phyloP scores from a whole-genome alignment of 2,113 vertebrate species.

The Callithrix jacchus region DNA sequence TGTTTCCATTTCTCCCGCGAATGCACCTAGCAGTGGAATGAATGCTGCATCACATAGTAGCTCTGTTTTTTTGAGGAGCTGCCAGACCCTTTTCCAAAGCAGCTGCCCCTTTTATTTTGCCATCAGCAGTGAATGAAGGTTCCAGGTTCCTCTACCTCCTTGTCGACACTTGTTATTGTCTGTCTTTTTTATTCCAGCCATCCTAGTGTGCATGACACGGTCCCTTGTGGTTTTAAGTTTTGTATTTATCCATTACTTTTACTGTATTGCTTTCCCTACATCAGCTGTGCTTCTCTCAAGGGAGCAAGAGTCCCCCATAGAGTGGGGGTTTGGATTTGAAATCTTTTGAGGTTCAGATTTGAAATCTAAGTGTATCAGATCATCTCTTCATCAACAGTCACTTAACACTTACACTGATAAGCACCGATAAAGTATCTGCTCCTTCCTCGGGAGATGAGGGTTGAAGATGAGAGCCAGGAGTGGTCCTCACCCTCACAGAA shows the following conservation, averaged over 20 bases:
- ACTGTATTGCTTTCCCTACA: not conserved
- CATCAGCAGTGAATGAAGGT: not conserved
- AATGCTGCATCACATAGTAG: fast-evolving
- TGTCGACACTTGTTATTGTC: not conserved
- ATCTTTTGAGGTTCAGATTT: not conserved
- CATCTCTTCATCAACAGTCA: fast-evolving
- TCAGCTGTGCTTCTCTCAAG: not conserved
- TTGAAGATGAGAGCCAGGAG: not conserved
- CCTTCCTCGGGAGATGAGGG: too few species aligned
- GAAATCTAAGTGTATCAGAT: fast-evolving
- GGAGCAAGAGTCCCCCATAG: not conserved
- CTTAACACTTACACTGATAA: not conserved
- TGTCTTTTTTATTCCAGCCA: not conserved
- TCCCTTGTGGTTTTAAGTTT: not conserved
- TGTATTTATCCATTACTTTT: not conserved
- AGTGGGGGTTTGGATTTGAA: not conserved
- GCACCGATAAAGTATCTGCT: fast-evolving
- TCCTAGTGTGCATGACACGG: not conserved
- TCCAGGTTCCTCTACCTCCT: not conserved
- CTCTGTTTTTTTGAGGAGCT: fast-evolving
- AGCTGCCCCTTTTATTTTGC: not conserved
- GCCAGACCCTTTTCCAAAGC: not conserved
- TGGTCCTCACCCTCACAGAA: not conserved
- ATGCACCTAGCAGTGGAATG: fast-evolving
- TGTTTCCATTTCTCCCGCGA: not conserved